A percentile compares a stretch with the other conserved stretches of the same genome.
Conservation (phyloP, 2,888 invertebrate species). For the Sympetrum striolatum region DNA sequence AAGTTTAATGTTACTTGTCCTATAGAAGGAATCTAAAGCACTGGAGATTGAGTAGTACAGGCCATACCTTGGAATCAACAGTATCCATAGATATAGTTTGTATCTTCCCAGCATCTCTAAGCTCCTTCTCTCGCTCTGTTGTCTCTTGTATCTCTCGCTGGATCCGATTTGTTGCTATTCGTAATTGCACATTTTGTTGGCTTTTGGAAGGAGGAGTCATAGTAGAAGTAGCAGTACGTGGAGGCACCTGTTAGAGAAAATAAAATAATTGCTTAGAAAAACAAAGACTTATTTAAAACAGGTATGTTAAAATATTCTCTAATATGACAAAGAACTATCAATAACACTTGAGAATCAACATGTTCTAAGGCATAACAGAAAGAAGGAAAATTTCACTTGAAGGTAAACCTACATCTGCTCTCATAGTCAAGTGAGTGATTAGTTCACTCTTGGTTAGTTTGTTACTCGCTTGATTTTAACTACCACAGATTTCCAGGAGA, state of each 20-base stretch:
- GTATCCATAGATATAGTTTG: conserved; percentile 65
- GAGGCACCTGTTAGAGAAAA: not conserved
- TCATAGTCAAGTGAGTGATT: too few relatives aligned
- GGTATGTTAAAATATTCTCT: too few relatives aligned
- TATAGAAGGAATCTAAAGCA: too few relatives aligned
- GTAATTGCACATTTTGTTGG: conserved; percentile 48
- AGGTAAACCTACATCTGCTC: too few relatives aligned
- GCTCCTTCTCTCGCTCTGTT: conserved; percentile 81
- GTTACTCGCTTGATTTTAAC: too few relatives aligned
- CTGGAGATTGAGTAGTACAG: not conserved
- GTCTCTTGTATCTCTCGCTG: conserved; percentile 90
- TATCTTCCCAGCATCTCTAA: conserved; percentile 69
- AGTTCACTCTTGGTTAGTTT: too few relatives aligned
- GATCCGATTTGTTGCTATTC: conserved; percentile 68
- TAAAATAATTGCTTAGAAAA: not conserved
- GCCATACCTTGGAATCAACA: conserved; percentile 59
- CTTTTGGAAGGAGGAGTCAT: not conserved
- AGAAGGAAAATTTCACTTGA: too few relatives aligned
- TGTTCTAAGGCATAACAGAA: too few relatives aligned
- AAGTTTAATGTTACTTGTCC: too few relatives aligned
- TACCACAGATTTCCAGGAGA: too few relatives aligned
- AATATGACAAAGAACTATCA: too few relatives aligned
- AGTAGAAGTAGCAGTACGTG: not conserved
- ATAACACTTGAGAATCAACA: too few relatives aligned
- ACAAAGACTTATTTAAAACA: not conserved